These are phyloP conservation scores for Colistium nudipinnis DNA, from an alignment of 2,113 vertebrate species.

Conservation along the genomic window DNA sequence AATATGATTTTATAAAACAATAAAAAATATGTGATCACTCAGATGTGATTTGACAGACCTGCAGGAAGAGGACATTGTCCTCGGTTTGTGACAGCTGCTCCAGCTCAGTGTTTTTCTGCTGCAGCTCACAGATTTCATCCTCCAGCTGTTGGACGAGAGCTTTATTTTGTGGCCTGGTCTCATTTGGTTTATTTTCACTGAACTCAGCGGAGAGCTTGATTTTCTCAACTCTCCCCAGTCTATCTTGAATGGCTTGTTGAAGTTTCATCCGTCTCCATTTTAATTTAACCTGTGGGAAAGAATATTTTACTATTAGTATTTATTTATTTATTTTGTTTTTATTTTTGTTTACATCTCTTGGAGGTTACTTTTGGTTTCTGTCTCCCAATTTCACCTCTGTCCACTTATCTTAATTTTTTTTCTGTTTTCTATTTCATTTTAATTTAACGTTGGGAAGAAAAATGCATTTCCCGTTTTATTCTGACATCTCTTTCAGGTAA, in stretches of 20 bases:
- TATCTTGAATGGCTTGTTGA: conserved; percentile 68
- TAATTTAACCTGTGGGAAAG: conserved; percentile 56
- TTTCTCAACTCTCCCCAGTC: conserved; percentile 57
- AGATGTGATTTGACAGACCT: conserved; percentile 13
- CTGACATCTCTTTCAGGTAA: no score
- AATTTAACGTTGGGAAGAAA: no score
- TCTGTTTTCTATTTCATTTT: not conserved
- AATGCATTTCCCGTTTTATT: no score
- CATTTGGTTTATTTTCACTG: not conserved
- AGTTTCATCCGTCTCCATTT: conserved; percentile 58
- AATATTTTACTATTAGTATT: no score
- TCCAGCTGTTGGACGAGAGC: conserved; percentile 37
- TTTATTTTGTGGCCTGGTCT: not conserved
- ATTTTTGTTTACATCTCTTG: no score
- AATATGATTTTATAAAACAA: no score
- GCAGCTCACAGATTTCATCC: conserved; percentile 46
- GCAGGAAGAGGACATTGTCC: conserved; percentile 52
- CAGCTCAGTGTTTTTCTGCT: conserved; percentile 21
- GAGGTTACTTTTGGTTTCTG: not conserved
- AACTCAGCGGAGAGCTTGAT: conserved; percentile 2
- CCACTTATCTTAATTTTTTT: not conserved
- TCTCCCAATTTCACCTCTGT: no score
- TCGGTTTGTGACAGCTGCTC: conserved; percentile 39
- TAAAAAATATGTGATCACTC: not conserved
- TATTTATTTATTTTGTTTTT: no score